Evolutionary conservation across 2,888 invertebrate genomes (phyloP), one percentile per base, ranked within the genome.

Genomic region (Sminthurides aquaticus): DNA sequence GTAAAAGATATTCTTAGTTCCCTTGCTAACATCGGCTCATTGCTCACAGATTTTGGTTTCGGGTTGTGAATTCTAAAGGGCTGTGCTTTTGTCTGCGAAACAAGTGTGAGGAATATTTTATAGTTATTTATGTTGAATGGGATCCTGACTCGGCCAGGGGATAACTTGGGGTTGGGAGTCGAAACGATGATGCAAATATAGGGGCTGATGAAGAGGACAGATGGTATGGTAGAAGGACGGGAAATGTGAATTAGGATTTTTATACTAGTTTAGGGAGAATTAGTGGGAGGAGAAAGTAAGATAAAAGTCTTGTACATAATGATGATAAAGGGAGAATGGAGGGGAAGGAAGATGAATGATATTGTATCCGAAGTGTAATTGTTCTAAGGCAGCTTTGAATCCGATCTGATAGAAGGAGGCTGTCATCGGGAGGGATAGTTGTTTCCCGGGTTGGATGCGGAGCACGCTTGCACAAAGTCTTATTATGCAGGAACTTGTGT

Each of bases 331-430:
- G 5, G 52, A 22, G 5, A 18, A 20, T 20, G 52, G 52, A 52
- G 52, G 22, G 22, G 52, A 22, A 20, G 22, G 20, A 52, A 52
- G 52, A 52, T 52, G 52, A 52, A 52, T 52, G 52, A 52, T 8
- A 52, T 52, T 15, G 52, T 18, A 43, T 18, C 43, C 52, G 18
- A 34, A 34, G 15, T 52, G 52, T 52, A 52, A 52, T 52, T 52
- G 52, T 52, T 52, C 52, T 22, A 34, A 34, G 43, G 43, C 8
- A 34, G 43, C 43, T 52, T 52, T 52, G 52, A 52, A 52, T 52
- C 18, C 18, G 43, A 43, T 43, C 52, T 15, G 18, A 52, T 52
- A 52, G 20, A 52, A 20, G 5, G 11, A 52, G 15, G 8, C 52
- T 52, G 52, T 52, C 52, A 52, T 52, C 52, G 20, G 5, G 43